phyloP scores from a whole-genome alignment of 1,140 invertebrate genomes.

The Calephelis nemesis region DNA sequence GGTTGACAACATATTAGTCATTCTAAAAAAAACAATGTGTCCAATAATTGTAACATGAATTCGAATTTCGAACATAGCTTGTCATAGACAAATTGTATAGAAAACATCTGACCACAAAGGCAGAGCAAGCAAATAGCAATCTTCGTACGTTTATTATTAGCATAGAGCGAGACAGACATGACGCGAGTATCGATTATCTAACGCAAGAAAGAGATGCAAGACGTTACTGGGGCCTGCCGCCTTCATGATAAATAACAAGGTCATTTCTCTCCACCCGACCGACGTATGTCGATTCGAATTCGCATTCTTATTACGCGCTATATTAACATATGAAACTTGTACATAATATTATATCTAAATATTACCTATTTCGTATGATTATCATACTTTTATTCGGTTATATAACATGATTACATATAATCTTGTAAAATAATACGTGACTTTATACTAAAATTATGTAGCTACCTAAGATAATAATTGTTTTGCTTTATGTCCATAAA shows the following conservation, averaged over 20 bases:
- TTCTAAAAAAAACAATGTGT: too few relatives aligned
- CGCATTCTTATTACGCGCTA: conserved; percentile 10
- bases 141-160: conserved; percentile 62
- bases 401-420: not conserved
- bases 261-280: conserved; percentile 52
- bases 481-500: not conserved
- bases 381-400: too few relatives aligned
- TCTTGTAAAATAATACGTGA: conserved; percentile 1
- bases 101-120: conserved; percentile 34
- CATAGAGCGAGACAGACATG: conserved; percentile 46
- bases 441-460: not conserved
- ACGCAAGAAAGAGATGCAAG: conserved; percentile 46
- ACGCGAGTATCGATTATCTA: conserved; percentile 50
- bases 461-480: not conserved
- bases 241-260: conserved; percentile 69
- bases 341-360: too few relatives aligned
- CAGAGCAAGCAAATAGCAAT: not conserved
- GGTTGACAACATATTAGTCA: too few relatives aligned
- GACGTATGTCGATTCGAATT: conserved; percentile 31
- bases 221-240: conserved; percentile 29
- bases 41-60: too few relatives aligned
- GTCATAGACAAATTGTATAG: conserved; percentile 33
- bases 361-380: too few relatives aligned
- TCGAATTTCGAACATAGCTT: too few relatives aligned
- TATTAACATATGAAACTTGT: conserved; percentile 3